phyloP scores from a whole-genome alignment of 2,113 vertebrate species.

The Corythornis madagascariensis region DNA sequence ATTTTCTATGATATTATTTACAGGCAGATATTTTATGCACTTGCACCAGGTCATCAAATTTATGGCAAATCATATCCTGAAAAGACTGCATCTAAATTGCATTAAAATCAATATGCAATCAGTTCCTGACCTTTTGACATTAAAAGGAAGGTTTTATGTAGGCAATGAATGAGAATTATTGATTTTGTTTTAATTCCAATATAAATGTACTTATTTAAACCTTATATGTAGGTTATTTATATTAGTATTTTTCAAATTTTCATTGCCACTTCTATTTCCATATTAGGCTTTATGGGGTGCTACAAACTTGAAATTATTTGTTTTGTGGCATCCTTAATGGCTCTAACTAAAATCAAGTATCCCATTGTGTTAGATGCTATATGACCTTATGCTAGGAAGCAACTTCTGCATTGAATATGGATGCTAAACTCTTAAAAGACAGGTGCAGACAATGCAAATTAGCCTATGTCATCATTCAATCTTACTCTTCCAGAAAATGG shows the following conservation, averaged over 20 bases:
- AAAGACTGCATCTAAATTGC: background rate
- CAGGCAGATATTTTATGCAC: background rate
- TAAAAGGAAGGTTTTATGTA: background rate
- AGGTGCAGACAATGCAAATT: background rate
- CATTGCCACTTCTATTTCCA: background rate
- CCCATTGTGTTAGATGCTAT: background rate
- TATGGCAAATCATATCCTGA: slow-evolving; percentile 11
- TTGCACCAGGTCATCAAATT: background rate
- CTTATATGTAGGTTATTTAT: background rate
- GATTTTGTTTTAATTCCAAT: slow-evolving; percentile 22
- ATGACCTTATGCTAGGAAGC: background rate
- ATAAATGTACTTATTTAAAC: background rate
- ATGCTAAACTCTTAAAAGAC: background rate
- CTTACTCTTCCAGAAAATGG: background rate
- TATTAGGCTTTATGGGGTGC: background rate
- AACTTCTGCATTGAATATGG: background rate
- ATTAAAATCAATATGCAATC: slow-evolving; percentile 42
- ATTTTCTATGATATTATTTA: background rate
- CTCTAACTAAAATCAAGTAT: background rate
- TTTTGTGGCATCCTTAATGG: background rate
- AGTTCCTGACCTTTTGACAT: background rate
- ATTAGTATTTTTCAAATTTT: background rate
- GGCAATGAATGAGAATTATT: background rate
- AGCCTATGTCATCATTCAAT: background rate
- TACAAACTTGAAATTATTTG: background rate